Evolutionary conservation across 2,888 invertebrate species (phyloP).

Genomic region (Oconnorella tubifera): DNA sequence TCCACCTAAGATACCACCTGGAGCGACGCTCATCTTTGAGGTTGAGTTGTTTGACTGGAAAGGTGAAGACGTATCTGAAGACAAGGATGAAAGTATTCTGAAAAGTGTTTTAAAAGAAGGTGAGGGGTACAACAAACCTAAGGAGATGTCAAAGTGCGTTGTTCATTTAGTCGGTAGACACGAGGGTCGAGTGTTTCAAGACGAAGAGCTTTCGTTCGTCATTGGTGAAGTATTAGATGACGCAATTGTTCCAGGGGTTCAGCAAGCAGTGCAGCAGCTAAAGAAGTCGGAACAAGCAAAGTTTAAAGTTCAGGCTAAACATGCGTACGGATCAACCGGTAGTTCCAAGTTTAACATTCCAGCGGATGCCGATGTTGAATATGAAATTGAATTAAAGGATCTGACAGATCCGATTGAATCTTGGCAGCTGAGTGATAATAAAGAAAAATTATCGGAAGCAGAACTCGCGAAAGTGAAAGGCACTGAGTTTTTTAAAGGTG

Average conservation of each 20-base stretch:
- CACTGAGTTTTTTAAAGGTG: conserved; percentile 76
- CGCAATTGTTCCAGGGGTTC: conserved; percentile 70
- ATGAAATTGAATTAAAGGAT: conserved; percentile 68
- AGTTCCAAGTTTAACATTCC: conserved; percentile 72
- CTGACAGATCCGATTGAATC: conserved; percentile 66
- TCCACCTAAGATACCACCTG: conserved; percentile 82
- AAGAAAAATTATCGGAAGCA: conserved; percentile 77
- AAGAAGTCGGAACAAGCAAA: conserved; percentile 72
- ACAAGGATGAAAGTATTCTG: conserved; percentile 78
- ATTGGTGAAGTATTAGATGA: conserved; percentile 79
- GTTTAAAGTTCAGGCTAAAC: conserved; percentile 66
- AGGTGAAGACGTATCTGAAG: conserved; percentile 80
- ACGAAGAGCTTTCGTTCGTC: conserved; percentile 74
- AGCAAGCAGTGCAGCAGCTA: conserved; percentile 65
- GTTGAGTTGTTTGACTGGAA: conserved; percentile 83
- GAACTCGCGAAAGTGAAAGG: conserved; percentile 86
- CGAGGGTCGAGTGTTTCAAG: conserved; percentile 71
- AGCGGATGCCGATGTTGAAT: conserved; percentile 65
- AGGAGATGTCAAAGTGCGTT: conserved; percentile 59
- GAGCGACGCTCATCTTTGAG: conserved; percentile 75
- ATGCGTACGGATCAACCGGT: conserved; percentile 74
- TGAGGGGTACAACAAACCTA: conserved; percentile 69
- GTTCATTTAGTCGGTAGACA: conserved; percentile 69
- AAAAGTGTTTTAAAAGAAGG: conserved; percentile 69
- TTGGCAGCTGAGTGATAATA: conserved; percentile 77